Conservation (phyloP, 35 echinoderm and acorn worm genomes). For the Lytechinus pictus region DNA sequence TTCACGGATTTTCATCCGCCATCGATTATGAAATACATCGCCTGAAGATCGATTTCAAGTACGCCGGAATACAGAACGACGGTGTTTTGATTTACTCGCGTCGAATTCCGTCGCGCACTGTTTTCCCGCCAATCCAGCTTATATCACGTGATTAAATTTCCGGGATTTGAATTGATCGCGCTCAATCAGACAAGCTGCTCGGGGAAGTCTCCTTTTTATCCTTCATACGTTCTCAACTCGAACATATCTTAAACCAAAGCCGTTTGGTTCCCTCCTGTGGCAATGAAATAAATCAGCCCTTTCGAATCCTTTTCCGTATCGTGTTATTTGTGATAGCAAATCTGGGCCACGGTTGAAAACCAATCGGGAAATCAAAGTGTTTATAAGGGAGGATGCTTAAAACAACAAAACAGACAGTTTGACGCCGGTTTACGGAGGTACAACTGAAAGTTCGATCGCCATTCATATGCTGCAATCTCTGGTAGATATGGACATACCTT, state of each 20-base stretch:
- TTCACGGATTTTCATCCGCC: background rate
- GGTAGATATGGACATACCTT: background rate
- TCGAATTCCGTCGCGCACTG: background rate
- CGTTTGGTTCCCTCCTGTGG: background rate
- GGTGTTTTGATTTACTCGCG: background rate
- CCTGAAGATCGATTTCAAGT: background rate
- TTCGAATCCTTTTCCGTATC: background rate
- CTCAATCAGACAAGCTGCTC: slow-evolving; percentile 8
- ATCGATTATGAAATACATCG: background rate
- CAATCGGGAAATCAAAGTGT: background rate
- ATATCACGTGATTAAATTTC: slow-evolving; percentile 13
- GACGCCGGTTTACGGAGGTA: background rate
- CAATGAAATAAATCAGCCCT: background rate
- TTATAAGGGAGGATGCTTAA: background rate
- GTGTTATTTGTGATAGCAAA: background rate
- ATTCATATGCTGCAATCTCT: background rate
- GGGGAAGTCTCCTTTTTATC: background rate
- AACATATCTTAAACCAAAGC: background rate
- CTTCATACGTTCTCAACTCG: background rate
- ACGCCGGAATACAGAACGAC: background rate
- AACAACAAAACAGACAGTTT: background rate
- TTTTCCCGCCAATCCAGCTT: background rate
- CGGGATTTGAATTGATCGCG: slow-evolving; percentile 16
- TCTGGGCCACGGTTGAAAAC: background rate
- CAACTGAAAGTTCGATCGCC: background rate